Percentiles rank a stretch among this genome's conserved stretches.
These are phyloP conservation scores for Leucopsar rothschildi DNA, from an alignment of 2,113 vertebrate species.

Conservation along the genomic window DNA sequence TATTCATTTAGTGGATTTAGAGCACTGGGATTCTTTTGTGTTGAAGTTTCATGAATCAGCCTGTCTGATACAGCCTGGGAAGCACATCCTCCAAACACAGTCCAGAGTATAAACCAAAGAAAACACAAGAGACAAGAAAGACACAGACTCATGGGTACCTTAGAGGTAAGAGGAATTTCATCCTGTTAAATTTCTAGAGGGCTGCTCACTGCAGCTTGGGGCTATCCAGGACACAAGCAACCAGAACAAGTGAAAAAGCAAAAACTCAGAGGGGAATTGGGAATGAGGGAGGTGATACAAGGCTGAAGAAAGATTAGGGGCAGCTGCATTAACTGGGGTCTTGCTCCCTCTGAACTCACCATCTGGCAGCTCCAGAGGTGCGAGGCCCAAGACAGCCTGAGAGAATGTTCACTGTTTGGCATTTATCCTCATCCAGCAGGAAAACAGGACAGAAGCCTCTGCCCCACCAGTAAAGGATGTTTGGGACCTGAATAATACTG, in stretches of 20 bases:
- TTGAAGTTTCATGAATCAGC: slow-evolving; percentile 36
- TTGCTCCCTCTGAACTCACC: neutral
- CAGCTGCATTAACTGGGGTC: neutral
- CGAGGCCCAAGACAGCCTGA: rapidly evolving
- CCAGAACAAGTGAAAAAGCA: neutral
- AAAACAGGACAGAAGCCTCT: neutral
- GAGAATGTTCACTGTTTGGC: neutral
- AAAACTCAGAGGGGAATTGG: neutral
- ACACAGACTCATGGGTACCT: neutral
- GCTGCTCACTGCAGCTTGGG: neutral
- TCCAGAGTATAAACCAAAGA: neutral
- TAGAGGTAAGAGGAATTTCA: neutral
- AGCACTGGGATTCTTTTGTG: slow-evolving; percentile 17
- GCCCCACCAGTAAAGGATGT: neutral
- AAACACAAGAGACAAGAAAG: neutral
- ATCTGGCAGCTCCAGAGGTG: neutral
- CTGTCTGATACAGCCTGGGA: neutral
- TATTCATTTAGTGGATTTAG: slow-evolving; percentile 41
- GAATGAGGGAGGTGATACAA: neutral
- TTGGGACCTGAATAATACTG: neutral
- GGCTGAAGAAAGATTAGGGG: neutral
- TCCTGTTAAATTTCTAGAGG: neutral
- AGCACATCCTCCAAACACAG: neutral
- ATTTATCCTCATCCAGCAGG: neutral
- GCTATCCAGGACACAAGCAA: neutral